Base-by-base conservation (phyloP, 2,888 invertebrate species). In the Podabrus alpinus region DNA sequence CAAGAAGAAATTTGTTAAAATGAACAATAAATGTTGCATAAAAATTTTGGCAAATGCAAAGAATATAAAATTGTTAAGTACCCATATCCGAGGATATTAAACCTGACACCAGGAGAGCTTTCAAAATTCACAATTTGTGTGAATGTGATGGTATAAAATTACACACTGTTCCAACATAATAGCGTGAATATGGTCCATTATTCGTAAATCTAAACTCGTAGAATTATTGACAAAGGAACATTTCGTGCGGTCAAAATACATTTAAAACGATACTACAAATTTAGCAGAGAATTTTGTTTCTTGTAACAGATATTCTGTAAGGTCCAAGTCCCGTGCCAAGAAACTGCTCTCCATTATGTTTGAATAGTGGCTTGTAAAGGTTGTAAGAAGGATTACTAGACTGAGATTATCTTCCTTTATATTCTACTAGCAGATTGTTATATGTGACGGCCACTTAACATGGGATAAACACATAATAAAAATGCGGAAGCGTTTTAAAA, bases 171-270 rank as follows among this genome's bases (percentile, higher is more conserved):
- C 80, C 73, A 80, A 81, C 82, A 85, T 84, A 85, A 85, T 85
- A 83, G 81, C 82, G 79, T 82, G 85, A 85, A 85, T 85, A 84
- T 84, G 82, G 82, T 82, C 86, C 83, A 86, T 86, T 86, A 86
- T 85, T 82, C 83, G 82, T 81, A 83, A 86, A 86, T 86, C 84
- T 83, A 79, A 80, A 82, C 82, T 81, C 79, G 79, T 78, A 73
- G 17, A 64, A 64, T 64, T 78, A 76, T 79, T 76, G 80, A 85
- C 85, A 85, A 84, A 84, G 81, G 83, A 79, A 77, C 82, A 84
- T 83, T 82, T 84, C 84, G 84, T 81, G 84, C 77, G 87, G 86
- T 86, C 86, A 86, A 86, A 86, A 86, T 85, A 86, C 85, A 84
- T 83, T 86, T 85, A 86, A 86, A 86, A 85, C 86, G 86, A 86